Evolutionary conservation across 2,113 vertebrate genomes (phyloP).

Genomic region (Peromyscus leucopus): DNA sequence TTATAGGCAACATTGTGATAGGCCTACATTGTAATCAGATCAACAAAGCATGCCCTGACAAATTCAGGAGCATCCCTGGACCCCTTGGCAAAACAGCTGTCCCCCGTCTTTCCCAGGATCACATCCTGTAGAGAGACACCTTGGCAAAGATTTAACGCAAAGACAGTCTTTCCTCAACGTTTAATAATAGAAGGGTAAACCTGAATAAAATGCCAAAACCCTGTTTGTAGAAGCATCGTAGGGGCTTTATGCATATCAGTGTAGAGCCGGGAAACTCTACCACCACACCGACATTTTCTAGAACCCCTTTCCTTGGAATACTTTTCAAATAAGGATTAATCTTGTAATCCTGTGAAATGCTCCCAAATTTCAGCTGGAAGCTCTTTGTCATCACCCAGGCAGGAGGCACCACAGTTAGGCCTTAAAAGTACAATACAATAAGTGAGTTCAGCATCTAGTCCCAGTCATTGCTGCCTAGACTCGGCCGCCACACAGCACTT

Average conservation of each 20-base stretch:
- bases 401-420: not conserved
- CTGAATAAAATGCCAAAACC: not conserved
- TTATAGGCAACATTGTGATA: not conserved
- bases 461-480: not conserved
- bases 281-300: not conserved
- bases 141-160: not conserved
- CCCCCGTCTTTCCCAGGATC: not conserved
- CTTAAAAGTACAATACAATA: not conserved
- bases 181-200: slow-evolving; percentile 48
- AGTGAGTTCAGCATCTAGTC: not conserved
- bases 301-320: not conserved
- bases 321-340: not conserved
- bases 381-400: not conserved
- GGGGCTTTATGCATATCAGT: not conserved
- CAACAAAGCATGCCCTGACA: not conserved
- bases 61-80: not conserved
- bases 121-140: slow-evolving; percentile 53
- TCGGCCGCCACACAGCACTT: slow-evolving; percentile 32
- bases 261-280: not conserved
- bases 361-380: not conserved
- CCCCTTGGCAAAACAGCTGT: slow-evolving; percentile 68
- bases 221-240: slow-evolving; percentile 52
- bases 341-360: not conserved
- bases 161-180: slow-evolving; percentile 46
- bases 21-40: not conserved